A percentile compares a stretch with the other conserved stretches of the same genome.
Conservation (phyloP, 2,888 invertebrate species). For the Chrysina gloriosa region DNA sequence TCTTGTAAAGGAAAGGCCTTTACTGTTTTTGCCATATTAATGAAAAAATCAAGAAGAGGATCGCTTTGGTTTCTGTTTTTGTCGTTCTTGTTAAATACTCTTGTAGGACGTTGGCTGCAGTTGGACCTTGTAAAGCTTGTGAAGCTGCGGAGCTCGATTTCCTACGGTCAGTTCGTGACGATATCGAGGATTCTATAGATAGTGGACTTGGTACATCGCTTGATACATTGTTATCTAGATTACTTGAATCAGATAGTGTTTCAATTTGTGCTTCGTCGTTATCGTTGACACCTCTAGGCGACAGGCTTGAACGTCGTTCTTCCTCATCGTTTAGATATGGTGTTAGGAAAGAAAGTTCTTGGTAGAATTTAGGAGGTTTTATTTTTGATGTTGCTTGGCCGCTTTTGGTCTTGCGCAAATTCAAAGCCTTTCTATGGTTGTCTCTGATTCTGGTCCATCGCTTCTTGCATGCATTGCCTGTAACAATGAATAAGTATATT, state of each 20-base stretch:
- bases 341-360: conserved; percentile 21
- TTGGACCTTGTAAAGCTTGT: conserved; percentile 29
- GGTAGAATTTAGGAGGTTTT: conserved; percentile 9
- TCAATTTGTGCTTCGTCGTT: conserved; percentile 12
- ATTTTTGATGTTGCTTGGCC: conserved; percentile 31
- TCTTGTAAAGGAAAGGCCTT: conserved; percentile 23
- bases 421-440: conserved; percentile 31
- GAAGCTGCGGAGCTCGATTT: neutral
- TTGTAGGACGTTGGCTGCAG: conserved; percentile 31
- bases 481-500: conserved; percentile 10
- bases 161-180: conserved; percentile 16
- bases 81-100: conserved; percentile 29
- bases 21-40: conserved; percentile 27
- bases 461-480: conserved; percentile 27
- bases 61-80: conserved; percentile 21
- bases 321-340: conserved; percentile 23
- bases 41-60: conserved; percentile 29
- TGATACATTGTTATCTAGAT: too few species aligned
- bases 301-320: conserved; percentile 7
- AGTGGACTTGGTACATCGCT: too few species aligned
- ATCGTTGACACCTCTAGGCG: conserved; percentile 18
- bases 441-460: conserved; percentile 25
- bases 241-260: too few species aligned
- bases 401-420: conserved; percentile 22
- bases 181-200: too few species aligned